Evolutionary conservation across 2,888 invertebrate genomes (phyloP).

Genomic region (Ctenicera cuprea): DNA sequence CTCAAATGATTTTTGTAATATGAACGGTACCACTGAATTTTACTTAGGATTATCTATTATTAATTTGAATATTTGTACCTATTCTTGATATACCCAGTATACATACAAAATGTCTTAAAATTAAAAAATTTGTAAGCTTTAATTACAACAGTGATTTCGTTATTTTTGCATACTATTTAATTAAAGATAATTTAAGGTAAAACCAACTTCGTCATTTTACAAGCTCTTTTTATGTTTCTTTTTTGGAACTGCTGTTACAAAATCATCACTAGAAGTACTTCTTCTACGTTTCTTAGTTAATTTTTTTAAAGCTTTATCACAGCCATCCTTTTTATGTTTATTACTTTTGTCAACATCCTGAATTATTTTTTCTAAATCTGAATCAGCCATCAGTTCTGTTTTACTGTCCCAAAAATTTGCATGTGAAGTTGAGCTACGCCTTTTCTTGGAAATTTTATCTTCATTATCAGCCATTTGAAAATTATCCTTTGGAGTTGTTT

Average conservation of each 20-base stretch:
- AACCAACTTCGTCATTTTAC: no score
- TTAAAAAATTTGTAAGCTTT: no score
- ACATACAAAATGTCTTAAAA: no score
- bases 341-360: neutral
- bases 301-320: neutral
- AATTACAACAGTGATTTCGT: no score
- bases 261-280: conserved; percentile 13
- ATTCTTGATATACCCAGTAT: no score
- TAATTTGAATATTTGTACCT: no score
- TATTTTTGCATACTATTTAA: no score
- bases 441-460: conserved; percentile 10
- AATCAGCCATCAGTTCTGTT: conserved; percentile 35
- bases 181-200: no score
- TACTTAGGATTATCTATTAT: no score
- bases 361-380: conserved; percentile 41
- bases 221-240: neutral
- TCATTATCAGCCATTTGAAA: conserved; percentile 30
- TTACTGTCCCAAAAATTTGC: neutral
- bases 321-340: neutral
- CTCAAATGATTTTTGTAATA: no score
- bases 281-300: neutral
- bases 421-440: neutral
- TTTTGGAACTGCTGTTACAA: neutral
- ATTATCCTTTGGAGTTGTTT: neutral
- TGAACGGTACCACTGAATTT: no score